Percentiles rank a stretch among this genome's conserved stretches.
Conservation (phyloP, 2,888 invertebrate genomes). For the Amitus sp. region DNA sequence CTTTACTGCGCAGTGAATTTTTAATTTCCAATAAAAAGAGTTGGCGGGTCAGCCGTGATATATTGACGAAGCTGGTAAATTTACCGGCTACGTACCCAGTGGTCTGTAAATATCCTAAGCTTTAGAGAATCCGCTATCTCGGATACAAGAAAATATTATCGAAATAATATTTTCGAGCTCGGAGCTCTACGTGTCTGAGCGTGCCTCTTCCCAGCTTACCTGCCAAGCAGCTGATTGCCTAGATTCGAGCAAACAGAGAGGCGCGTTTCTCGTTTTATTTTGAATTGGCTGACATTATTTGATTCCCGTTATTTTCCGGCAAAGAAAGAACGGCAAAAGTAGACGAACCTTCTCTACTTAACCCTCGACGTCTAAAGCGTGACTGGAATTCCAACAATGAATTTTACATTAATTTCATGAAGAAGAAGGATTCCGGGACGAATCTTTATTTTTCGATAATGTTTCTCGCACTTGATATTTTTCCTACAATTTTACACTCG, state of each 20-base stretch:
- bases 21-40: conserved; percentile 39
- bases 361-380: neutral
- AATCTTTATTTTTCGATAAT: too few relatives aligned
- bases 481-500: too few relatives aligned
- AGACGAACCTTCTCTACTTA: neutral
- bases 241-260: conserved; percentile 6
- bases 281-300: neutral
- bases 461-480: too few relatives aligned
- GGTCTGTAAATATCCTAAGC: conserved; percentile 16
- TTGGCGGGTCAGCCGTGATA: conserved; percentile 33
- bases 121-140: too few relatives aligned
- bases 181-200: conserved; percentile 1
- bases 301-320: neutral
- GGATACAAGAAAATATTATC: too few relatives aligned
- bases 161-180: conserved; percentile 9
- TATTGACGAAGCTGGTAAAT: conserved; percentile 32
- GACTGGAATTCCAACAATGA: neutral
- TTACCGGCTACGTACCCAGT: conserved; percentile 26
- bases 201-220: conserved; percentile 4
- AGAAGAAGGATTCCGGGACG: too few relatives aligned
- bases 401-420: conserved; percentile 6
- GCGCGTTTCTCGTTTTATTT: conserved; percentile 2
- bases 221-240: conserved; percentile 11
- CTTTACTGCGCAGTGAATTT: conserved; percentile 37
- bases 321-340: conserved; percentile 1